Conservation (phyloP, 2,113 vertebrate genomes). For the Antigone vipio region DNA sequence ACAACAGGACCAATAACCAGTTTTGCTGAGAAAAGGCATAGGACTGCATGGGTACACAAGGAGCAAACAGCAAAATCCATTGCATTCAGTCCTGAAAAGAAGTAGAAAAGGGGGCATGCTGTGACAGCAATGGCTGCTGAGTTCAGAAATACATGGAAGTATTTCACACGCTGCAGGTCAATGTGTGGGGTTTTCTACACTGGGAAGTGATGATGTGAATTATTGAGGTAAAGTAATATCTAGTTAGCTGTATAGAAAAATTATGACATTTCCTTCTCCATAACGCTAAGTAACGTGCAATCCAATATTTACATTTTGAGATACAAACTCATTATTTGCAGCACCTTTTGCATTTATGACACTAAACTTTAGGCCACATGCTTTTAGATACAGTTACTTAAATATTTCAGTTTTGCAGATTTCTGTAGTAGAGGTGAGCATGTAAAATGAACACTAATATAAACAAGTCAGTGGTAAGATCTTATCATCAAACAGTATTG, state of each 20-base stretch:
- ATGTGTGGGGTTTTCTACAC: neutral
- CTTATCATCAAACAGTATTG: neutral
- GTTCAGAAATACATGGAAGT: neutral
- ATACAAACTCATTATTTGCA: neutral
- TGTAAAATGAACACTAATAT: neutral
- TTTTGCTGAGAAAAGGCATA: neutral
- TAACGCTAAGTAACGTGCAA: neutral
- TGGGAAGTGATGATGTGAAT: neutral
- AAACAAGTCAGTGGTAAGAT: neutral
- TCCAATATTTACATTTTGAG: neutral
- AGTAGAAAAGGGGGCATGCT: neutral
- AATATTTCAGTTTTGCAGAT: neutral
- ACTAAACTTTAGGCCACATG: neutral
- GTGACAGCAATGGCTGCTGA: neutral
- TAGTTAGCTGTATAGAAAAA: neutral
- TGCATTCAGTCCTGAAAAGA: neutral
- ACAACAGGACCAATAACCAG: neutral
- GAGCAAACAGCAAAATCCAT: neutral
- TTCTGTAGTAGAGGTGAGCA: neutral
- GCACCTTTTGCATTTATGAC: neutral
- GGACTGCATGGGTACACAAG: neutral
- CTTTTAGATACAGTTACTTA: neutral
- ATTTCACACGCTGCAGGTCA: neutral
- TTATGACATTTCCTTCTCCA: neutral
- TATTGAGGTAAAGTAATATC: neutral